Evolutionary conservation across 2,888 invertebrate species (phyloP), one percentile per base, ranked within the genome.

Genomic region (Ennomos fuscantarius): DNA sequence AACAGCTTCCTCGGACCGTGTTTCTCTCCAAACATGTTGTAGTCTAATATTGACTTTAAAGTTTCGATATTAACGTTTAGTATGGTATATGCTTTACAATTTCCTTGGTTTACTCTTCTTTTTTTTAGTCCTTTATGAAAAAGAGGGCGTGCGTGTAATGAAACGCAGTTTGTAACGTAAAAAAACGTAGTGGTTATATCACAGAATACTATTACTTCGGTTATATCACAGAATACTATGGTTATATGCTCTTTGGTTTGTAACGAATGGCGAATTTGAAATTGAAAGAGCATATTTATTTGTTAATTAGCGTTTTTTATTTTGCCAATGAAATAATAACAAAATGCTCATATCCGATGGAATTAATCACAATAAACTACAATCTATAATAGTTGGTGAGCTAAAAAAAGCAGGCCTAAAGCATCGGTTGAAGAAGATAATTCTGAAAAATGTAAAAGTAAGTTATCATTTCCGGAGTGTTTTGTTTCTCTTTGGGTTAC

Each of bases 381-480:
- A 92, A 74, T 84, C 86, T 60, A 91, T 95, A 65, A 93, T 96
- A 52, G 89, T 95, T 12, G 93, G 93, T 61, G 95, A 96, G 82
- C 85, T 96, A 45, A 94, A 95, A 72, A 93, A 93, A 74, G 93
- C 95, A 48, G 96, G 96, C 39, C 93, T 96, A 66, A 96, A 96
- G 80, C 95, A 94, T 78, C 93, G 95, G 49, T 84, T 94, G 44
- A 96, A 96, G 76, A 96, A 95, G 77, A 88, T 87, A 52, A 94
- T 94, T 80, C 76, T 89, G 66, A 92, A 93, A 89, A 86, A 82
- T 79, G 82, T 88, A 8, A 93, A 93, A 87, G 93, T 93, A 70
- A 80, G 90, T 74, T 51, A 37, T 54, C 53, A 52, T 67, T 63
- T 68, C 57, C 62, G 49, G 55, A 50, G 8, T 10, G 12, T 40